Evolutionary conservation across 2,888 invertebrate genomes (phyloP).

Genomic region (Creontiades dilutus): DNA sequence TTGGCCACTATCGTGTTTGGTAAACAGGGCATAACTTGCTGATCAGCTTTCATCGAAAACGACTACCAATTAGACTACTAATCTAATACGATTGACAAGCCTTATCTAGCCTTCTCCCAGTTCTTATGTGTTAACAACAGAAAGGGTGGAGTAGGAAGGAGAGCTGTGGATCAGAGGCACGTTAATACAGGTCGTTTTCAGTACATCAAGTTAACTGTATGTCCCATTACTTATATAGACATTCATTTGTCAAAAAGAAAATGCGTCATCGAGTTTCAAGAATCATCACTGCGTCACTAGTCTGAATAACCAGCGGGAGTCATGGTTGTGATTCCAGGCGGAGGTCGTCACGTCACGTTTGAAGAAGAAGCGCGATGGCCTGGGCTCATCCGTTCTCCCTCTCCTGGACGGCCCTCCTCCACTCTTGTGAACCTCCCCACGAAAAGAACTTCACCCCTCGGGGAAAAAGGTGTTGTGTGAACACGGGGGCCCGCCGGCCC

Average conservation of each 20-base stretch:
- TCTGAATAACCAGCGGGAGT: not conserved
- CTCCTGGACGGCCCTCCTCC: not conserved
- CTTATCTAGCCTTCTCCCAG: no score
- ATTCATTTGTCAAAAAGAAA: not conserved
- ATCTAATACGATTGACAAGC: no score
- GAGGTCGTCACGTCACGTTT: not conserved
- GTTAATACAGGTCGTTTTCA: no score
- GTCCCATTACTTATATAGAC: no score
- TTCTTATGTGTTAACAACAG: no score
- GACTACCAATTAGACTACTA: no score
- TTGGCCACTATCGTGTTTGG: no score
- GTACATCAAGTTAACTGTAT: no score
- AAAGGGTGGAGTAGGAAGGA: no score
- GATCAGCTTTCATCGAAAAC: no score
- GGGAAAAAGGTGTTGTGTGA: slow-evolving; percentile 60
- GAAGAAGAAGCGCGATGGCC: not conserved
- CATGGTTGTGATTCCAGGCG: not conserved
- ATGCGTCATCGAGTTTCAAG: not conserved
- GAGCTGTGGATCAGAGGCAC: no score
- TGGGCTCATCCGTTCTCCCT: not conserved
- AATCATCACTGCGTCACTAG: not conserved
- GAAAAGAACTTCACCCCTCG: not conserved
- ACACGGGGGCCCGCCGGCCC: slow-evolving; percentile 10
- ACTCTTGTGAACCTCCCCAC: not conserved
- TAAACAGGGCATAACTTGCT: no score